Percentiles rank a stretch among this genome's conserved stretches.
phyloP scores from a whole-genome alignment of 2,888 invertebrate species.

The Dryadula phaetusa region DNA sequence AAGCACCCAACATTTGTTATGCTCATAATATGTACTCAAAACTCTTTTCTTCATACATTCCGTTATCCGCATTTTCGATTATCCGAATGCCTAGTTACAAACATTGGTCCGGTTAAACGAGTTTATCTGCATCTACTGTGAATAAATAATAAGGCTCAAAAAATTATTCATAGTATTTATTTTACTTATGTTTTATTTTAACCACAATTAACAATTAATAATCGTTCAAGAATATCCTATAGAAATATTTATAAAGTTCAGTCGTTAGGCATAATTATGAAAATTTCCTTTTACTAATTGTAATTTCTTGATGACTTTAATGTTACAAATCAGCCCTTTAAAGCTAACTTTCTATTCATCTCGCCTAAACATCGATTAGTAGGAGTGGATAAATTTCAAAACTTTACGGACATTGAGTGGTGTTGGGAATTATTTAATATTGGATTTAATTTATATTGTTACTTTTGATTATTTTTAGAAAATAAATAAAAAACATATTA shows the following conservation, averaged over 20 bases:
- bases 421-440: constrained; percentile 19
- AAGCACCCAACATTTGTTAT: too few species aligned
- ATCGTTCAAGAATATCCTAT: not conserved
- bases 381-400: constrained; percentile 33
- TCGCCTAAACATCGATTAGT: constrained; percentile 37
- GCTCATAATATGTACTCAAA: too few species aligned
- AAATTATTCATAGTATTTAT: not conserved
- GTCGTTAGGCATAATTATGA: constrained; percentile 23
- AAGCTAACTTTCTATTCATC: constrained; percentile 34
- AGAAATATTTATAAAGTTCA: constrained; percentile 13
- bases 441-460: not conserved
- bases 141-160: too few species aligned
- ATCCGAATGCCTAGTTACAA: too few species aligned
- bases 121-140: too few species aligned
- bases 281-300: constrained; percentile 29
- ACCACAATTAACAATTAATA: not conserved
- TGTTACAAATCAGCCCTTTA: constrained; percentile 30
- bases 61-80: too few species aligned
- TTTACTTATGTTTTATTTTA: too few species aligned
- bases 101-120: too few species aligned
- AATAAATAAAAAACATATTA: not conserved
- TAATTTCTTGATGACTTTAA: constrained; percentile 34
- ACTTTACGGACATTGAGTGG: constrained; percentile 28
- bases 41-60: too few species aligned
- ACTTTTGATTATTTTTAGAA: not conserved